phyloP scores from a whole-genome alignment of 2,888 invertebrate genomes.

The Yponomeuta cagnagella region DNA sequence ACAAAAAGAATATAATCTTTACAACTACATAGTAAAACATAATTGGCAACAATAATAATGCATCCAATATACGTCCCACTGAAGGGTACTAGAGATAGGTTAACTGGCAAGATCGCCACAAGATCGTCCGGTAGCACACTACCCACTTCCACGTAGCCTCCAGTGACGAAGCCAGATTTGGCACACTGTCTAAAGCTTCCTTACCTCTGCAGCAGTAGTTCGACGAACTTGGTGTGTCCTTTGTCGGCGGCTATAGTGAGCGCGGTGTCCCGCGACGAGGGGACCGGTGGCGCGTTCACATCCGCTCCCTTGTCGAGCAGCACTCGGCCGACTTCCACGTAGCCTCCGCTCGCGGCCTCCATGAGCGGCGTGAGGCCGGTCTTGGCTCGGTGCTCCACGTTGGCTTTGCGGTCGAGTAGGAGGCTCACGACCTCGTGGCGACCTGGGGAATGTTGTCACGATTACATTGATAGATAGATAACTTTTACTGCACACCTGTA shows the following conservation, averaged over 20 bases:
- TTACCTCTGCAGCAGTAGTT: slow-evolving; percentile 82
- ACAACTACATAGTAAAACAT: no score
- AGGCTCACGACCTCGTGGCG: slow-evolving; percentile 98
- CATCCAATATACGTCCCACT: no score
- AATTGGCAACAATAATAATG: no score
- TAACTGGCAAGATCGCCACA: no score
- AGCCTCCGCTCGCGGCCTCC: slow-evolving; percentile 99
- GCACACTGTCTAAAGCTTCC: neutral
- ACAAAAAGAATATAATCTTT: no score
- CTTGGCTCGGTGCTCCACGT: slow-evolving; percentile 99
- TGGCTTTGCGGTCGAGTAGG: slow-evolving; percentile 95
- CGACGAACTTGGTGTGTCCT: slow-evolving; percentile 96
- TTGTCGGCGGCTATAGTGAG: slow-evolving; percentile 99
- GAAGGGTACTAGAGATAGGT: no score
- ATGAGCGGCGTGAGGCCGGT: slow-evolving; percentile 98
- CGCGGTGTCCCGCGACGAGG: slow-evolving; percentile 97
- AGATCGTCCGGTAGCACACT: no score
- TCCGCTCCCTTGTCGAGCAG: slow-evolving; percentile 97
- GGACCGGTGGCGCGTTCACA: slow-evolving; percentile 98
- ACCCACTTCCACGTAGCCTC: no score
- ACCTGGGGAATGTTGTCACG: slow-evolving; percentile 32
- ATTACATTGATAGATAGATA: no score
- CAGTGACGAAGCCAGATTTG: no score
- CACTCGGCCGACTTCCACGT: slow-evolving; percentile 98
- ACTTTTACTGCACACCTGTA: no score